phyloP scores from a whole-genome alignment of 2,797 vertebrate genomes.

The Cetoscarus ocellatus region DNA sequence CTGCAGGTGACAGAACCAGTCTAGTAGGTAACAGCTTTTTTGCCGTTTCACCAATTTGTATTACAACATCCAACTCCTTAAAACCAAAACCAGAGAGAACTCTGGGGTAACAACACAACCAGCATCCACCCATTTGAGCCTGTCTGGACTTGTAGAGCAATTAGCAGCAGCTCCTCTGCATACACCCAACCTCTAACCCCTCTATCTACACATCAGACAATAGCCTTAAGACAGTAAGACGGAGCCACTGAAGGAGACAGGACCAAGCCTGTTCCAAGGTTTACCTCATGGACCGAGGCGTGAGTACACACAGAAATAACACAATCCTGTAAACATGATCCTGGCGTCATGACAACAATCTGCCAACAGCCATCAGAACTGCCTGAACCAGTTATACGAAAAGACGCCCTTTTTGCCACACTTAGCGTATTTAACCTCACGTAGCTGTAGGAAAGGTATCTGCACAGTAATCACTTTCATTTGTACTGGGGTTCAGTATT shows the following conservation, averaged over 20 bases:
- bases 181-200: slow-evolving; percentile 40
- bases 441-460: slow-evolving; percentile 42
- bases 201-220: slow-evolving; percentile 60
- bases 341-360: slow-evolving; percentile 64
- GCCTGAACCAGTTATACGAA: slow-evolving; percentile 79
- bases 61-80: slow-evolving; percentile 45
- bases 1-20: slow-evolving; percentile 77
- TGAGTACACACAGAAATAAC: slow-evolving; percentile 36
- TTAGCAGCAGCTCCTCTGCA: slow-evolving; percentile 57
- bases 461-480: slow-evolving; percentile 69
- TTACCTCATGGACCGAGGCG: slow-evolving; percentile 46
- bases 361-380: slow-evolving; percentile 69
- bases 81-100: slow-evolving; percentile 50
- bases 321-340: slow-evolving; percentile 48
- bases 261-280: slow-evolving; percentile 72
- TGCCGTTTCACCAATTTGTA: slow-evolving; percentile 54
- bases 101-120: slow-evolving; percentile 51
- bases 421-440: slow-evolving; percentile 38
- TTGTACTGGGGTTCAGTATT: slow-evolving; percentile 42
- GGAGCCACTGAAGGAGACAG: slow-evolving; percentile 59
- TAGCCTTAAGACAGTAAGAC: slow-evolving; percentile 59
- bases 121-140: slow-evolving; percentile 69
- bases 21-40: slow-evolving; percentile 75
- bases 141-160: slow-evolving; percentile 73
- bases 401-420: slow-evolving; percentile 9